These are phyloP conservation scores for Uloborus plumipes DNA, from an alignment of 2,888 invertebrate species.

Conservation along the genomic window DNA sequence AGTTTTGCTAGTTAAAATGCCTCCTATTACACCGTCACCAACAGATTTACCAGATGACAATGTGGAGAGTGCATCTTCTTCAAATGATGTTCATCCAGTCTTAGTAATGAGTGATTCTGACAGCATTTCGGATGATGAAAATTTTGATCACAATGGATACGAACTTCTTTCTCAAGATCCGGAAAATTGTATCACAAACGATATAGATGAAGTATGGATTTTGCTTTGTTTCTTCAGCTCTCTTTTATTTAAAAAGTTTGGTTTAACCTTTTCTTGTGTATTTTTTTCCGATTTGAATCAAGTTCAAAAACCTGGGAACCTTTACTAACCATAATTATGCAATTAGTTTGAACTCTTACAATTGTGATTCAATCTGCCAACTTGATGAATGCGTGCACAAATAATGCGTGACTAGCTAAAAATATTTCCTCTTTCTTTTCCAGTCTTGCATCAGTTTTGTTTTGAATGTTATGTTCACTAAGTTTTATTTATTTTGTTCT, in stretches of 20 bases:
- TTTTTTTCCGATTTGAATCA: no score
- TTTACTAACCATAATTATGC: no score
- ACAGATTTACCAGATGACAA: slow-evolving; percentile 32
- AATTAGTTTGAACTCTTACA: no score
- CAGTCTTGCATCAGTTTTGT: no score
- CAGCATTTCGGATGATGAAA: slow-evolving; percentile 35
- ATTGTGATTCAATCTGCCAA: no score
- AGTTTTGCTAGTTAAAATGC: slow-evolving; percentile 1
- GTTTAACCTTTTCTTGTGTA: no score
- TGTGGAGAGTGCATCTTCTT: slow-evolving; percentile 20
- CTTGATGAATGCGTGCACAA: no score
- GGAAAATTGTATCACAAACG: slow-evolving; percentile 19
- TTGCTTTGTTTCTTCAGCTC: not conserved
- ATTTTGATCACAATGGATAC: slow-evolving; percentile 43
- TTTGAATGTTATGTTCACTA: no score
- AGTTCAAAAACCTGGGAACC: no score
- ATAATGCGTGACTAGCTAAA: no score
- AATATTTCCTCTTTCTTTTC: no score
- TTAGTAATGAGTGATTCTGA: slow-evolving; percentile 40
- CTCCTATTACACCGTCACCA: slow-evolving; percentile 43
- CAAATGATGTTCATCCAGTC: slow-evolving; percentile 4
- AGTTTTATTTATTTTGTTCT: no score
- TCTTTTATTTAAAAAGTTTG: not conserved
- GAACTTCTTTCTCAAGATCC: slow-evolving; percentile 53
- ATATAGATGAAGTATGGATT: slow-evolving; percentile 32